Evolutionary conservation across 1,140 invertebrate species (phyloP).

Genomic region (Atta texana): DNA sequence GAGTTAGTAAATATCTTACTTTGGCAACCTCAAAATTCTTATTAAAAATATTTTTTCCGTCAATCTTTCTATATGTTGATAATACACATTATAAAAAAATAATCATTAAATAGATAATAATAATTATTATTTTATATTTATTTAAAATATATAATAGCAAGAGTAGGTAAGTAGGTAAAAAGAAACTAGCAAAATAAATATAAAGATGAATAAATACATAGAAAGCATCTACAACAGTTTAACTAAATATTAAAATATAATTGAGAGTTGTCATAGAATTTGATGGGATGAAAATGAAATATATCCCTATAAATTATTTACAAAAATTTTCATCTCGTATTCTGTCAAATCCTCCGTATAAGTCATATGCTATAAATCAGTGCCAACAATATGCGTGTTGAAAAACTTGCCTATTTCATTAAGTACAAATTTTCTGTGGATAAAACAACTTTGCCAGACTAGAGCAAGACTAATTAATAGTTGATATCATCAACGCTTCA

Average conservation of each 20-base stretch:
- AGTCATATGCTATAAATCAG: neutral
- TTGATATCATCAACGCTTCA: constrained; percentile 10
- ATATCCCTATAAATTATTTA: neutral
- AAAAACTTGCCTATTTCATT: neutral
- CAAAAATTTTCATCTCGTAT: neutral
- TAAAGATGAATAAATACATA: neutral
- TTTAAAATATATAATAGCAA: neutral
- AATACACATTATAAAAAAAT: neutral
- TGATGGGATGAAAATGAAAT: neutral
- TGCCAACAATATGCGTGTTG: no score
- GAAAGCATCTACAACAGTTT: neutral
- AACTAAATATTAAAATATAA: neutral
- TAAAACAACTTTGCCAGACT: constrained; percentile 3
- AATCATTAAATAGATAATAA: neutral
- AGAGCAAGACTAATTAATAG: constrained; percentile 39
- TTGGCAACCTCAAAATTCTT: neutral
- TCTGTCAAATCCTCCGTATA: neutral
- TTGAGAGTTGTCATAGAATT: neutral
- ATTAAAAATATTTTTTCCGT: neutral
- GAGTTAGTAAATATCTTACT: neutral
- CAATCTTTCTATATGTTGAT: neutral
- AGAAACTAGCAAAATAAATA: neutral
- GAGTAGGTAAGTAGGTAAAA: neutral
- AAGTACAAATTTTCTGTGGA: constrained; percentile 4
- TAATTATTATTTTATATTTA: neutral